These are phyloP conservation scores for Hippocampus barbouri DNA, from an alignment of 2,113 vertebrate genomes.

Conservation along the genomic window DNA sequence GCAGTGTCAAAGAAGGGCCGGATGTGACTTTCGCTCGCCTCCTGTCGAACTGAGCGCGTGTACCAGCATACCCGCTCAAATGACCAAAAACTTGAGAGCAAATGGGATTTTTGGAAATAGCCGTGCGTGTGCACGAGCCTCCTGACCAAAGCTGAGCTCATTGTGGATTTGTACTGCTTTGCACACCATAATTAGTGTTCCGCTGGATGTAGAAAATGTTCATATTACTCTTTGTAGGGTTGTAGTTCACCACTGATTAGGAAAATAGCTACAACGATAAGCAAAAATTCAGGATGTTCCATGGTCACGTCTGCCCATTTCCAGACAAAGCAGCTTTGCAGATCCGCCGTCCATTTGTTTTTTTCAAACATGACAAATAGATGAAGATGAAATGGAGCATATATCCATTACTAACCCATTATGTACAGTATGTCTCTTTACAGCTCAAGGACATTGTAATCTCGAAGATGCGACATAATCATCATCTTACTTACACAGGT, in stretches of 20 bases:
- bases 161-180: neutral
- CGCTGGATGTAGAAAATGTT: neutral
- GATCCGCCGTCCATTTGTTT: too few species aligned
- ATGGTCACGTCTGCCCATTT: neutral
- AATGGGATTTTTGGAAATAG: neutral
- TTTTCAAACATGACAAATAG: too few species aligned
- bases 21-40: slow-evolving; percentile 7
- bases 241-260: neutral
- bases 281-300: neutral
- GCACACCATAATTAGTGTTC: neutral
- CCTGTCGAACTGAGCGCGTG: neutral
- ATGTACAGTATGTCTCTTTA: too few species aligned
- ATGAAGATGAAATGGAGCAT: too few species aligned
- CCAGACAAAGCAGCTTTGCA: too few species aligned
- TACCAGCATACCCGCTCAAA: neutral
- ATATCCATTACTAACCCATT: too few species aligned
- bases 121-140: too few species aligned
- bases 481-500: too few species aligned
- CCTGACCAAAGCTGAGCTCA: neutral
- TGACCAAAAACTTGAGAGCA: neutral
- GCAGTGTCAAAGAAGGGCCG: neutral
- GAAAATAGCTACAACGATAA: too few species aligned
- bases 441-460: too few species aligned
- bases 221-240: neutral
- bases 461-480: too few species aligned